These are phyloP conservation scores for Drosophila kambysellisi DNA, from an alignment of 2,888 invertebrate species.

Conservation along the genomic window DNA sequence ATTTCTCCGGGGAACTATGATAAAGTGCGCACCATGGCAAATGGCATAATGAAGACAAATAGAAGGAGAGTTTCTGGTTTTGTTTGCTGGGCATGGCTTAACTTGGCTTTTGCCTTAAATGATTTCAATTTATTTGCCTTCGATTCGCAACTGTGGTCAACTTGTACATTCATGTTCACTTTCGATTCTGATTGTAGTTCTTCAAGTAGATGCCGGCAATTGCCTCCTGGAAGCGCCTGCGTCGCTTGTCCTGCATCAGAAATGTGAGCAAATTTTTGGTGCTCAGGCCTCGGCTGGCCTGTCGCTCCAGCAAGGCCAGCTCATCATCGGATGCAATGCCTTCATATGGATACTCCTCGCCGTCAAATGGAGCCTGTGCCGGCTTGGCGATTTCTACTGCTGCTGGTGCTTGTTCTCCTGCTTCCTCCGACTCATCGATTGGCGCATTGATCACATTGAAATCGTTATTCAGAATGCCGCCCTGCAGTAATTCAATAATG, in stretches of 20 bases:
- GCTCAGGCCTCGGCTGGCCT: constrained; percentile 50
- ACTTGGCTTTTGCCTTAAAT: constrained; percentile 51
- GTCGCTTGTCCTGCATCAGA: constrained; percentile 61
- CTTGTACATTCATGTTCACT: constrained; percentile 44
- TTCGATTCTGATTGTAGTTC: constrained; percentile 66
- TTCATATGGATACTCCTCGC: constrained; percentile 31
- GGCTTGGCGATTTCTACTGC: neutral
- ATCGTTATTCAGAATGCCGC: constrained; percentile 39
- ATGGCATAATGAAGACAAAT: constrained; percentile 71
- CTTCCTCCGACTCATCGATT: constrained; percentile 16
- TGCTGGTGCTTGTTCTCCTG: neutral
- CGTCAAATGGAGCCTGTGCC: neutral
- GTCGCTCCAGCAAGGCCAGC: constrained; percentile 56
- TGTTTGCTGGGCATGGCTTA: constrained; percentile 26
- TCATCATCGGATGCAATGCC: constrained; percentile 52
- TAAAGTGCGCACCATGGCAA: constrained; percentile 55
- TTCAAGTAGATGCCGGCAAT: constrained; percentile 68
- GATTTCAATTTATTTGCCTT: constrained; percentile 72
- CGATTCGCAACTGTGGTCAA: constrained; percentile 32
- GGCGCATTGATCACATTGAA: constrained; percentile 34
- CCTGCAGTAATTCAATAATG: constrained; percentile 41
- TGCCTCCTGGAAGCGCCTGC: constrained; percentile 65
- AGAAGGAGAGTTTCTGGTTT: constrained; percentile 34
- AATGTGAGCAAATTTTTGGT: constrained; percentile 51
- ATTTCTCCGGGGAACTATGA: constrained; percentile 72